Percentiles rank a stretch among this genome's conserved stretches.
These are phyloP conservation scores for Spodoptera picta DNA, from an alignment of 2,888 invertebrate species.

Conservation along the genomic window DNA sequence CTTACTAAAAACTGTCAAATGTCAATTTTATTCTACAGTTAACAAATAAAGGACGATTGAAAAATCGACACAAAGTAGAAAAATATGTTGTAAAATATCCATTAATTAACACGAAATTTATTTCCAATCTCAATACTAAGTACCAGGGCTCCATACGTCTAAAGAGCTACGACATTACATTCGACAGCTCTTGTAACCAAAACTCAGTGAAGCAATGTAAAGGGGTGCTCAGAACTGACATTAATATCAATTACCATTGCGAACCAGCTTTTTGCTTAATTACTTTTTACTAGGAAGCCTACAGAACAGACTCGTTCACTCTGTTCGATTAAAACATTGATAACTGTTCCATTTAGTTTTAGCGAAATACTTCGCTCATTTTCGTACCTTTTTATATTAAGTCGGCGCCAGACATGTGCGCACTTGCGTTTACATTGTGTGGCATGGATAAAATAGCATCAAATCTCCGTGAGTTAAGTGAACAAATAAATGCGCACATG, in stretches of 20 bases:
- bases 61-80: too few relatives aligned
- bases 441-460: too few relatives aligned
- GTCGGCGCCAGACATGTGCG: too few relatives aligned
- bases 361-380: background rate
- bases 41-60: too few relatives aligned
- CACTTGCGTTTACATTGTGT: too few relatives aligned
- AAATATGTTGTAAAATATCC: too few relatives aligned
- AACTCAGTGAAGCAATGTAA: constrained; percentile 14
- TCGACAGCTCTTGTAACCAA: constrained; percentile 16
- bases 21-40: too few relatives aligned
- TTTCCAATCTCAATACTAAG: background rate
- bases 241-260: constrained; percentile 34
- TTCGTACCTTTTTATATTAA: too few relatives aligned
- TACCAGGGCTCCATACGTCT: constrained; percentile 7
- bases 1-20: too few relatives aligned
- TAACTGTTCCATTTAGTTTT: constrained; percentile 20
- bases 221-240: constrained; percentile 6
- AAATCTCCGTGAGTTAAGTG: too few relatives aligned
- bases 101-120: background rate
- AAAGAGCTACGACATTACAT: background rate
- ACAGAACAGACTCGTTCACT: constrained; percentile 10
- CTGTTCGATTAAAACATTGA: constrained; percentile 13
- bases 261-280: constrained; percentile 32
- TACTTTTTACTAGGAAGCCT: constrained; percentile 25
- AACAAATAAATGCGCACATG: too few relatives aligned